Conservation (phyloP, 2,113 vertebrate genomes). For the Coregonus clupeaformis region DNA sequence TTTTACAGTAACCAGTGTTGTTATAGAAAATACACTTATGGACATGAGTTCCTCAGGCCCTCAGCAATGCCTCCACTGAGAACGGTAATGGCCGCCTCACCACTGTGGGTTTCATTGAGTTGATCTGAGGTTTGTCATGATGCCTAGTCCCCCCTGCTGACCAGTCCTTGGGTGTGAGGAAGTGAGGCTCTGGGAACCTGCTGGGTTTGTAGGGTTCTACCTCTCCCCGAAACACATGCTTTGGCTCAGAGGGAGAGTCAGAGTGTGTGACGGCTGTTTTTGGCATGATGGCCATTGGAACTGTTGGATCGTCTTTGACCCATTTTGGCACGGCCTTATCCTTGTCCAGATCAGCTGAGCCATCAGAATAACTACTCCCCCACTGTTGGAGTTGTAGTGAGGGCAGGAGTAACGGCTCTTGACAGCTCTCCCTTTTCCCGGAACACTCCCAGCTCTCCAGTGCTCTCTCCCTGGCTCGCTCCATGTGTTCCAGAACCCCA, state of each 20-base stretch:
- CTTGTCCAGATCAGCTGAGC: constrained; percentile 21
- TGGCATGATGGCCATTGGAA: not conserved
- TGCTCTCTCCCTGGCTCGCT: constrained; percentile 21
- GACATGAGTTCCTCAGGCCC: constrained; percentile 55
- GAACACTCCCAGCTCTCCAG: constrained; percentile 17
- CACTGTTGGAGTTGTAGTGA: constrained; percentile 25
- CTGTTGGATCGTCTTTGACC: constrained; percentile 6
- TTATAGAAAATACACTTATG: not conserved
- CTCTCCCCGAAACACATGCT: constrained; percentile 30
- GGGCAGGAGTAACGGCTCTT: constrained; percentile 27
- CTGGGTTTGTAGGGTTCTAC: constrained; percentile 35
- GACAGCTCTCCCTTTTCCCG: not conserved
- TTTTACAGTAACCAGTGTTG: not conserved
- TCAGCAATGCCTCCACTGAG: constrained; percentile 74
- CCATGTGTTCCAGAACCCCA: constrained; percentile 32
- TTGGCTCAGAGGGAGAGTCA: constrained; percentile 40
- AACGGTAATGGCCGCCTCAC: constrained; percentile 68
- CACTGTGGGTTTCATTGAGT: constrained; percentile 53
- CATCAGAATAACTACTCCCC: constrained; percentile 12
- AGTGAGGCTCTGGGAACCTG: constrained; percentile 49
- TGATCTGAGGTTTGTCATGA: constrained; percentile 9
- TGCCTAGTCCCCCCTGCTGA: constrained; percentile 21
- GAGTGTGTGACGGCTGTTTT: constrained; percentile 27
- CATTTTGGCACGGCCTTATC: constrained; percentile 37
- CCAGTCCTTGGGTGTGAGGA: constrained; percentile 40